Evolutionary conservation across 2,888 invertebrate genomes (phyloP), one percentile per base, ranked within the genome.

Genomic region (Chrysotoxum bicinctum): DNA sequence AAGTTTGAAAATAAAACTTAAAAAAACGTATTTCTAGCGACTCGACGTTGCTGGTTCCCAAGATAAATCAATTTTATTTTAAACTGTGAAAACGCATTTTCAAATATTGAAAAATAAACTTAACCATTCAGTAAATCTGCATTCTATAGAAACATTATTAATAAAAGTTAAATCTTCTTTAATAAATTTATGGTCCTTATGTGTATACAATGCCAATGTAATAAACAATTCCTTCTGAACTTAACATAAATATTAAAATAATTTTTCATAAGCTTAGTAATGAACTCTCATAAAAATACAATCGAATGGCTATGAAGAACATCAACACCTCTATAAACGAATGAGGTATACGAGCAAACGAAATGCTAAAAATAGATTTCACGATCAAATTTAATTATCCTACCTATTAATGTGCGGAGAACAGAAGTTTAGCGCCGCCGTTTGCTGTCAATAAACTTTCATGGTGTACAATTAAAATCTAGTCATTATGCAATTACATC

Each of bases 351-450:
- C 7, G n/a, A 3, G 16, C 62, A 26, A 62, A 9, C 40, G 16
- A 62, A 43, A 7, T 54, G 16, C 45, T 66, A 35, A 23, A 75
- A 75, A 66, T 56, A 56, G 45, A 64, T 45, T 75, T 75, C 56
- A 66, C 35, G 75, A 66, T 37, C 75, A 52, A 75, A 35, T 68
- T 75, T 66, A 56, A 75, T 48, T 66, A 64, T 64, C 21, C 19
- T 52, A 62, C 21, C 19, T 52, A 62, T 62, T 43, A 73, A 50
- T 45, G 16, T 19, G 35, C 35, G n/a, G 32, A 64, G 21, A 64
- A 56, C 54, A 74, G 30, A 74, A 74, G 54, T 64, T 64, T 32
- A 54, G 62, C 52, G 64, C 62, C 50, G 48, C 19, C 58, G 37
- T 73, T 73, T 73, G 60, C 50, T 73, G 45, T 73, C 43, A 52